These are phyloP conservation scores for Gallinago jamesoni DNA, from an alignment of 2,113 vertebrate species.

Conservation along the genomic window DNA sequence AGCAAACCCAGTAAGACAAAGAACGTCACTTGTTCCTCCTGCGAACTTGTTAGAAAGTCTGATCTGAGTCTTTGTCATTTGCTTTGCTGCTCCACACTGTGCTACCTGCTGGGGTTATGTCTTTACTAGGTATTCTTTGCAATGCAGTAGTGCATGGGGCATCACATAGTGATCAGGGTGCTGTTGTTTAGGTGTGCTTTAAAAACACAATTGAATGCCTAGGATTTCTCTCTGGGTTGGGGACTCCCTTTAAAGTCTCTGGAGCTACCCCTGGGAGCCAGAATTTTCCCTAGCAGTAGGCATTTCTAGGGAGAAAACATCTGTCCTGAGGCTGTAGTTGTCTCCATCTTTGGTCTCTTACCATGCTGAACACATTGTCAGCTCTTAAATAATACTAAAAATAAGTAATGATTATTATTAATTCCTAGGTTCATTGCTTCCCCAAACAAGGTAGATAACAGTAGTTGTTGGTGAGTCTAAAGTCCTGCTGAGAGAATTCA, in stretches of 20 bases:
- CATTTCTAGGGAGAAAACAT: not conserved
- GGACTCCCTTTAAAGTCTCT: not conserved
- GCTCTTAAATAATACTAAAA: constrained; percentile 11
- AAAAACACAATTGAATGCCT: not conserved
- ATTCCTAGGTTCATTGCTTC: not conserved
- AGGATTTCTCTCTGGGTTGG: not conserved
- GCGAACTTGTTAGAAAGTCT: not conserved
- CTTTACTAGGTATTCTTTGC: not conserved
- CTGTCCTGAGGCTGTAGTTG: not conserved
- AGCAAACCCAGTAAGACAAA: not conserved
- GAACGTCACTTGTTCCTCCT: not conserved
- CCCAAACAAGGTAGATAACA: not conserved
- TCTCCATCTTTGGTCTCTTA: not conserved
- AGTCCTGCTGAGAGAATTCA: not conserved
- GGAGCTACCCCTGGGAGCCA: not conserved
- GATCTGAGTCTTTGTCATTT: not conserved
- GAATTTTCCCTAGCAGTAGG: not conserved
- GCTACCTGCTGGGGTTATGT: not conserved
- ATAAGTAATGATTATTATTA: constrained; percentile 4
- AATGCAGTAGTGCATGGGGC: not conserved
- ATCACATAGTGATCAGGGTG: not conserved
- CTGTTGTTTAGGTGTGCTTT: not conserved
- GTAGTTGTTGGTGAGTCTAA: not conserved
- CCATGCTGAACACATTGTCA: not conserved
- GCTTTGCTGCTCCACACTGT: not conserved